These are phyloP conservation scores for Stegodyphus dumicola DNA, from an alignment of 1,140 invertebrate species.

Conservation along the genomic window DNA sequence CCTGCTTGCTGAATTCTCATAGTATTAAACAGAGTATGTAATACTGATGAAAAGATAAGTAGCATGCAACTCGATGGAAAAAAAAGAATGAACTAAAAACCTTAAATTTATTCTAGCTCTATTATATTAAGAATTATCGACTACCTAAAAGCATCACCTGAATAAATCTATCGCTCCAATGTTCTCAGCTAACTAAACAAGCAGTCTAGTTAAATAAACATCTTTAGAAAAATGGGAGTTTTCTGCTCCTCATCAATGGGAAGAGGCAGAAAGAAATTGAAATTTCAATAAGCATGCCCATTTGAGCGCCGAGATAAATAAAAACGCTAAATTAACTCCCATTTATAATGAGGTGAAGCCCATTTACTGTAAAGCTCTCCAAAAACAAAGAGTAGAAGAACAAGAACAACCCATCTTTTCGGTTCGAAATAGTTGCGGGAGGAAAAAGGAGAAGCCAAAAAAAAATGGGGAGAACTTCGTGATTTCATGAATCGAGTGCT, in stretches of 20 bases:
- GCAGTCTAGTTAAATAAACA: slow-evolving; percentile 44
- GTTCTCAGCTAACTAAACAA: slow-evolving; percentile 30
- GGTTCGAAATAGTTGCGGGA: neutral
- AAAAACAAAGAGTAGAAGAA: slow-evolving; percentile 43
- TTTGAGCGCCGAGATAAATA: slow-evolving; percentile 53
- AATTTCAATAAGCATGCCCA: slow-evolving; percentile 37
- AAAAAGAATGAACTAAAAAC: no score
- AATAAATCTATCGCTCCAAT: neutral
- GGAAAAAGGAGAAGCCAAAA: neutral
- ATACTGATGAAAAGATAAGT: no score
- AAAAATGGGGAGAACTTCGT: slow-evolving; percentile 24
- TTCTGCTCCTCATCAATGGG: no score
- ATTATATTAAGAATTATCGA: no score
- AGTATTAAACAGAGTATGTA: no score
- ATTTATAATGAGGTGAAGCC: slow-evolving; percentile 52
- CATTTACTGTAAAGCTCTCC: slow-evolving; percentile 39
- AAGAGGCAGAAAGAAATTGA: slow-evolving; percentile 13
- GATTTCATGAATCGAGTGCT: slow-evolving; percentile 35
- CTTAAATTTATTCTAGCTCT: no score
- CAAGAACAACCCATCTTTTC: neutral
- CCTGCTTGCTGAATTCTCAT: no score
- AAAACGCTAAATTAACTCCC: slow-evolving; percentile 55
- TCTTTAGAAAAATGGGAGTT: neutral
- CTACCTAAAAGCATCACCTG: no score
- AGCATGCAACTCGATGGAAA: no score